phyloP scores from a whole-genome alignment of 2,113 vertebrate species.

The Hippocampus mohnikei region DNA sequence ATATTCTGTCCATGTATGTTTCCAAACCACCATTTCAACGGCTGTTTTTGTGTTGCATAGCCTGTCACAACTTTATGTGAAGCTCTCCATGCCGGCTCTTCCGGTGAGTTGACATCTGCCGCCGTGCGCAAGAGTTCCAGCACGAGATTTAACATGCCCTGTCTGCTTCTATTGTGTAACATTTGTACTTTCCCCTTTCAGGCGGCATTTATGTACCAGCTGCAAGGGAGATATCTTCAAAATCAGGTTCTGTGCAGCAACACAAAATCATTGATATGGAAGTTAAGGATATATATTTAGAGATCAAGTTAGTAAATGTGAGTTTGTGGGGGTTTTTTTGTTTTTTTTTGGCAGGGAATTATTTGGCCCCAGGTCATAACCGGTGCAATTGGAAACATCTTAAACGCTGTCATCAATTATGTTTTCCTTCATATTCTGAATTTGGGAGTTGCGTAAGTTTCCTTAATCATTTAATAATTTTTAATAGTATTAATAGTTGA shows the following conservation, averaged over 20 bases:
- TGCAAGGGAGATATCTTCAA: slow-evolving; percentile 83
- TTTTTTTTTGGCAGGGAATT: slow-evolving; percentile 77
- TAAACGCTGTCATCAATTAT: slow-evolving; percentile 84
- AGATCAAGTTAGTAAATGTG: neutral
- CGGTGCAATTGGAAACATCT: slow-evolving; percentile 77
- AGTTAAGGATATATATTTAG: neutral
- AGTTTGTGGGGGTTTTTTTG: neutral
- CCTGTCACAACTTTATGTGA: slow-evolving; percentile 88
- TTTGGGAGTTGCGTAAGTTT: slow-evolving; percentile 86
- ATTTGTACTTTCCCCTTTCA: slow-evolving; percentile 43
- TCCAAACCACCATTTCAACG: neutral
- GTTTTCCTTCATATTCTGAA: slow-evolving; percentile 78
- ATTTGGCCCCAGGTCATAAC: slow-evolving; percentile 87
- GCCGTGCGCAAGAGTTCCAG: neutral
- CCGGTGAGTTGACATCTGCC: slow-evolving; percentile 79
- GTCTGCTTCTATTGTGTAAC: neutral
- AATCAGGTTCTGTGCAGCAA: slow-evolving; percentile 77
- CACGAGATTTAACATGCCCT: neutral
- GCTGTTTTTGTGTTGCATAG: slow-evolving; percentile 57
- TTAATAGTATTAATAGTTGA: neutral
- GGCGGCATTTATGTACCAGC: slow-evolving; percentile 87
- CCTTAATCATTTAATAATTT: neutral
- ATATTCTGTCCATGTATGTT: neutral
- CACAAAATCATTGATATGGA: neutral
- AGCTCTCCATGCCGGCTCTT: slow-evolving; percentile 87